A percentile compares a stretch with the other conserved stretches of the same genome.
These are phyloP conservation scores for Cuculus canorus DNA, from an alignment of 2,797 vertebrate genomes.

Conservation along the genomic window DNA sequence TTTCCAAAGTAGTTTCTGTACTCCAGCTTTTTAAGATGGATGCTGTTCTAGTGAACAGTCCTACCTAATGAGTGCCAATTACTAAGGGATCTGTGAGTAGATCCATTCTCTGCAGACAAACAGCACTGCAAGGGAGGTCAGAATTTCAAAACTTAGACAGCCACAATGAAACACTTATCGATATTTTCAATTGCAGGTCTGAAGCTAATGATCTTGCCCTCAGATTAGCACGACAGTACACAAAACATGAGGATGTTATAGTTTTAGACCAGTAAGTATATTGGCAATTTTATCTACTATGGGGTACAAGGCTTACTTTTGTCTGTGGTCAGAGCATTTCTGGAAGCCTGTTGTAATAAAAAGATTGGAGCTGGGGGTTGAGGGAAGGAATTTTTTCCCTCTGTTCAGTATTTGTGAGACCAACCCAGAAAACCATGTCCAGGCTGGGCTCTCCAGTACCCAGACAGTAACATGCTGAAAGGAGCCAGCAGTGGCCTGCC, in stretches of 20 bases:
- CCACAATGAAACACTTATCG: background rate
- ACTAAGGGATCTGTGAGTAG: background rate
- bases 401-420: background rate
- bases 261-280: slow-evolving; percentile 91
- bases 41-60: background rate
- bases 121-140: background rate
- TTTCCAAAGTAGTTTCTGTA: background rate
- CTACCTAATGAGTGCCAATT: background rate
- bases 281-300: background rate
- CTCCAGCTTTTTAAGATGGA: background rate
- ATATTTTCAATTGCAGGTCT: slow-evolving; percentile 78
- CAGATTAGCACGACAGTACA: slow-evolving; percentile 89
- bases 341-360: background rate
- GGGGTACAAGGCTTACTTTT: background rate
- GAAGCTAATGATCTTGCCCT: slow-evolving; percentile 96
- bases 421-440: background rate
- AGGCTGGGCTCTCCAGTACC: background rate
- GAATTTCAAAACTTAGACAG: background rate
- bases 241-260: slow-evolving; percentile 86
- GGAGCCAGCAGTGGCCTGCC: background rate
- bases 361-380: background rate
- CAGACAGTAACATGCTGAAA: background rate
- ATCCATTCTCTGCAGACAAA: background rate
- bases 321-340: background rate
- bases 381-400: background rate